phyloP scores from a whole-genome alignment of 2,888 invertebrate species.

The Punctoribates punctum region DNA sequence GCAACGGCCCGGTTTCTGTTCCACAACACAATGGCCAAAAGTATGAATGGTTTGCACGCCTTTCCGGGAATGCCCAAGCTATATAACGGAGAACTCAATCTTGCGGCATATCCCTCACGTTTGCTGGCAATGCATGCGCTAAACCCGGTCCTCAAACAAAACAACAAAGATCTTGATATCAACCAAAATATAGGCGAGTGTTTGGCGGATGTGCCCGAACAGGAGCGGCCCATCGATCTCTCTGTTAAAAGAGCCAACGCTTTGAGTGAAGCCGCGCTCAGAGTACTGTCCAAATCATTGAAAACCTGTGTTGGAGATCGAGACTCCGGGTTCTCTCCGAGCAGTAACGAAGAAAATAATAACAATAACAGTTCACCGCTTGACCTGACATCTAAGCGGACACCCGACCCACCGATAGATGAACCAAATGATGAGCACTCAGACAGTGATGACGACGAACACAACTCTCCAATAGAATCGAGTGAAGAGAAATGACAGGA shows the following conservation, averaged over 20 bases:
- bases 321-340: slow-evolving; percentile 44
- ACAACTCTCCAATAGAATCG: neutral
- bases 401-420: slow-evolving; percentile 29
- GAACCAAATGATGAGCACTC: slow-evolving; percentile 5
- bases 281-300: neutral
- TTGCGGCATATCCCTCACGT: slow-evolving; percentile 28
- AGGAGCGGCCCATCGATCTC: slow-evolving; percentile 51
- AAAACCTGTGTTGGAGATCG: slow-evolving; percentile 37
- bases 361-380: slow-evolving; percentile 42
- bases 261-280: slow-evolving; percentile 5
- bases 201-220: slow-evolving; percentile 48
- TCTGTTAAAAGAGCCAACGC: slow-evolving; percentile 47
- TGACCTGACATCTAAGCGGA: slow-evolving; percentile 41
- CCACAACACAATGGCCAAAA: slow-evolving; percentile 45
- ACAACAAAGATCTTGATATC: slow-evolving; percentile 42
- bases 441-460: slow-evolving; percentile 13
- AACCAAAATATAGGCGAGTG: slow-evolving; percentile 35
- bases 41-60: slow-evolving; percentile 39
- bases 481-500: slow-evolving; percentile 19
- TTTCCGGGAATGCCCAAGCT: slow-evolving; percentile 31
- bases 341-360: slow-evolving; percentile 42
- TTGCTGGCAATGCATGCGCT: slow-evolving; percentile 27
- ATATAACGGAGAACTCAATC: slow-evolving; percentile 30
- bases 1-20: slow-evolving; percentile 47
- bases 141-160: slow-evolving; percentile 38